phyloP scores from a whole-genome alignment of 1,140 invertebrate species.

The Pantala flavescens region DNA sequence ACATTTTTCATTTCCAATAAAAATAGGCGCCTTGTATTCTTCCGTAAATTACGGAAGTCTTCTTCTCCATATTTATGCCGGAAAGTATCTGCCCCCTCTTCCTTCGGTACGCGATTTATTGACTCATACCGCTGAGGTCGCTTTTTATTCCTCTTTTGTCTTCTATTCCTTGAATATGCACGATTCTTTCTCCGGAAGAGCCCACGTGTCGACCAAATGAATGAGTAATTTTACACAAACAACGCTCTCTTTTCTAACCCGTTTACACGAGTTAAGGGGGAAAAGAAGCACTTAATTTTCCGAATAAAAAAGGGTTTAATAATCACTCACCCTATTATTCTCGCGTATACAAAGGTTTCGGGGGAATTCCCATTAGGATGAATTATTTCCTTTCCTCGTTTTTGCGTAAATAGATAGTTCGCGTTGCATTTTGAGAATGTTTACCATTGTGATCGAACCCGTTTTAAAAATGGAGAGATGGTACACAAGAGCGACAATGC shows the following conservation, averaged over 20 bases:
- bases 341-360: too few relatives aligned
- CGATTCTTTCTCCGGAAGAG: background rate
- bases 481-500: too few relatives aligned
- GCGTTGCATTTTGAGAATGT: too few relatives aligned
- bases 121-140: background rate
- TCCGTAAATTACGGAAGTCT: background rate
- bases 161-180: background rate
- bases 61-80: slow-evolving; percentile 1
- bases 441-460: too few relatives aligned
- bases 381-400: too few relatives aligned
- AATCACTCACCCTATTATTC: too few relatives aligned
- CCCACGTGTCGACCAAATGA: background rate
- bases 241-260: background rate
- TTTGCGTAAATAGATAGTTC: too few relatives aligned
- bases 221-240: background rate
- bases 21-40: background rate
- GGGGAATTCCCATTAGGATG: too few relatives aligned
- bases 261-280: background rate
- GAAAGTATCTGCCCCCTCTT: background rate
- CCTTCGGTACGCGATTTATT: background rate
- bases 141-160: background rate
- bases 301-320: too few relatives aligned
- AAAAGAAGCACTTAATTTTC: background rate
- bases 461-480: too few relatives aligned
- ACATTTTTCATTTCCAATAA: slow-evolving; percentile 3